phyloP scores from a whole-genome alignment of 2,797 vertebrate genomes.

The Graptemys geographica region DNA sequence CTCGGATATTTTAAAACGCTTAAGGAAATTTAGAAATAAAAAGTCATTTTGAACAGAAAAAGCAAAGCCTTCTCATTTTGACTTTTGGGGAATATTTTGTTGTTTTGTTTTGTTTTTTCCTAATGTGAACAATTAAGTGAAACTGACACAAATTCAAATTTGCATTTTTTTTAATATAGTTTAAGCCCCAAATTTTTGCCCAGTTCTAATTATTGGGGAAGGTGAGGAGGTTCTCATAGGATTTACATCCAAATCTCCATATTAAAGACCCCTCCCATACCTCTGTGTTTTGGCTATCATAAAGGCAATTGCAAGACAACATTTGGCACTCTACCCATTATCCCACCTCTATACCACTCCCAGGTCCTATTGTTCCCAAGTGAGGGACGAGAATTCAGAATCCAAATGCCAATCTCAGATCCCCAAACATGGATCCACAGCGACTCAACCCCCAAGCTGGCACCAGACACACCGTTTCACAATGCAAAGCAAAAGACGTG shows the following conservation, averaged over 20 bases:
- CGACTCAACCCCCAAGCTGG: not conserved
- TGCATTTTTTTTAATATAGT: not conserved
- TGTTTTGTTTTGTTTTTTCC: not conserved
- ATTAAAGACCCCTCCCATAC: not conserved
- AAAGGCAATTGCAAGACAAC: not conserved
- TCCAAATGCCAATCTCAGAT: conserved; percentile 4
- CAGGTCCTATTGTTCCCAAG: not conserved
- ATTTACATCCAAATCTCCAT: not conserved
- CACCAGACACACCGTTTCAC: not conserved
- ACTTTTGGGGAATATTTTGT: not conserved
- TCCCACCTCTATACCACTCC: not conserved
- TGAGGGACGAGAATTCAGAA: not conserved
- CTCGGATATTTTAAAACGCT: not conserved
- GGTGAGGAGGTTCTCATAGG: not conserved
- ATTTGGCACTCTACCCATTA: not conserved
- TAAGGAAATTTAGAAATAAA: not conserved
- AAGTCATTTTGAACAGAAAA: not conserved
- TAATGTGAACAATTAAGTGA: not conserved
- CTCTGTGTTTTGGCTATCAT: not conserved
- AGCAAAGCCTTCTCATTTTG: not conserved
- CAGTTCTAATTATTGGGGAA: not conserved
- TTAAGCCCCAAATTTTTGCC: not conserved
- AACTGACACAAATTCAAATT: not conserved
- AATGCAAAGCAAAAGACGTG: not conserved
- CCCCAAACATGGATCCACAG: not conserved